Conservation (phyloP, 1,140 invertebrate species). For the Pristionchus pacificus region DNA sequence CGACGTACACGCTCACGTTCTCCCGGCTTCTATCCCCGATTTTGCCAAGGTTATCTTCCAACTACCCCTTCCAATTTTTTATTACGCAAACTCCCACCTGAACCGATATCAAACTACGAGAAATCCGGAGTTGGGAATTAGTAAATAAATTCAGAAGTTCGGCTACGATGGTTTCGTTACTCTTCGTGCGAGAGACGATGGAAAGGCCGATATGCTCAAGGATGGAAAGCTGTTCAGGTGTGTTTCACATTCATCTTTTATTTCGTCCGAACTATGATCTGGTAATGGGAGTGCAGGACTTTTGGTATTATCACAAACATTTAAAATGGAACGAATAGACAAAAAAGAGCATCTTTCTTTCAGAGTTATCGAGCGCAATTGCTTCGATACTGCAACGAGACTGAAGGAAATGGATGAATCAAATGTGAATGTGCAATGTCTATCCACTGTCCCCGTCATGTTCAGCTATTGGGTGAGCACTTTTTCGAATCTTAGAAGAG, state of each 20-base stretch:
- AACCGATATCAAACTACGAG: neutral
- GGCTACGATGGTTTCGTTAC: conserved; percentile 66
- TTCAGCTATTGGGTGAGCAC: conserved; percentile 67
- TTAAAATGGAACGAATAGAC: too few species aligned
- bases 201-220: conserved; percentile 64
- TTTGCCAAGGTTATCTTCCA: conserved; percentile 60
- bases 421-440: conserved; percentile 64
- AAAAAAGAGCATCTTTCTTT: conserved; percentile 3
- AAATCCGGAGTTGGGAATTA: conserved; percentile 8
- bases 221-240: conserved; percentile 62
- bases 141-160: conserved; percentile 59
- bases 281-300: too few species aligned
- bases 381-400: conserved; percentile 61
- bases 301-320: too few species aligned
- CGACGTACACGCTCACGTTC: conserved; percentile 66
- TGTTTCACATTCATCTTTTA: neutral
- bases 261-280: too few species aligned
- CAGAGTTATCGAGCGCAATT: conserved; percentile 64
- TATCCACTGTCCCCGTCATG: conserved; percentile 70
- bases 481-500: conserved; percentile 16
- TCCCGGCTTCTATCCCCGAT: conserved; percentile 64
- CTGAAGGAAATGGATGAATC: conserved; percentile 61
- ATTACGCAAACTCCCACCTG: neutral
- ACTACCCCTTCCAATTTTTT: neutral
- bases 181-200: conserved; percentile 59